Evolutionary conservation across 2,888 invertebrate species (phyloP).

Genomic region (Tethea ocularis): DNA sequence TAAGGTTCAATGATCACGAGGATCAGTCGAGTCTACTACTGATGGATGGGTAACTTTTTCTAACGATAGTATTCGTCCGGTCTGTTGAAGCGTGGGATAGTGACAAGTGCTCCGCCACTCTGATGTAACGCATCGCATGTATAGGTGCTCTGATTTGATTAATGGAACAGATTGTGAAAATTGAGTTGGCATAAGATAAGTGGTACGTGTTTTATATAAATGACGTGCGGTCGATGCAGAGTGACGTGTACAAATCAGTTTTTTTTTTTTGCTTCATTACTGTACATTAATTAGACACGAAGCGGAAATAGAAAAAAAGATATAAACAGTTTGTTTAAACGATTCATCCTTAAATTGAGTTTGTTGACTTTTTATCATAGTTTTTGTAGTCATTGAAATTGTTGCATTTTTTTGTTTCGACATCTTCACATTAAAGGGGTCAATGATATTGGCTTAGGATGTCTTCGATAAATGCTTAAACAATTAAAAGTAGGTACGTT

Average conservation of each 20-base stretch:
- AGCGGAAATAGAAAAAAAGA: conserved; percentile 41
- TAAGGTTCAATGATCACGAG: conserved; percentile 64
- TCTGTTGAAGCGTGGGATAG: conserved; percentile 64
- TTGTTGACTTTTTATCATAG: conserved; percentile 31
- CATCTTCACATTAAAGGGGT: conserved; percentile 8
- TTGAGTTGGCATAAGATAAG: conserved; percentile 63
- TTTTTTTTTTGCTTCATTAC: conserved; percentile 53
- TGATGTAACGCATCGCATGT: conserved; percentile 50
- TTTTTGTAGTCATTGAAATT: conserved; percentile 21
- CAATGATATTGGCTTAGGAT: conserved; percentile 8
- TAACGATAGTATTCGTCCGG: conserved; percentile 46
- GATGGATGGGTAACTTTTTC: conserved; percentile 57
- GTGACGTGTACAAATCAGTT: conserved; percentile 51
- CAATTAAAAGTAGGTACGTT: neutral
- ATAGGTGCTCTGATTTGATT: conserved; percentile 62
- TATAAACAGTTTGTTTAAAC: conserved; percentile 37
- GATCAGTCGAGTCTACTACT: conserved; percentile 47
- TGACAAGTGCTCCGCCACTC: conserved; percentile 40
- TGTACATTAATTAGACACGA: conserved; percentile 55
- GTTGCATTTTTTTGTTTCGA: conserved; percentile 12
- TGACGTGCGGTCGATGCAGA: conserved; percentile 51
- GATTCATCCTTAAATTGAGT: conserved; percentile 33
- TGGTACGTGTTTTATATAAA: conserved; percentile 54
- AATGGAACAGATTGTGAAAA: conserved; percentile 73
- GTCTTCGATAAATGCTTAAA: neutral